Conservation (phyloP, 2,888 invertebrate species). For the Eulithis prunata region DNA sequence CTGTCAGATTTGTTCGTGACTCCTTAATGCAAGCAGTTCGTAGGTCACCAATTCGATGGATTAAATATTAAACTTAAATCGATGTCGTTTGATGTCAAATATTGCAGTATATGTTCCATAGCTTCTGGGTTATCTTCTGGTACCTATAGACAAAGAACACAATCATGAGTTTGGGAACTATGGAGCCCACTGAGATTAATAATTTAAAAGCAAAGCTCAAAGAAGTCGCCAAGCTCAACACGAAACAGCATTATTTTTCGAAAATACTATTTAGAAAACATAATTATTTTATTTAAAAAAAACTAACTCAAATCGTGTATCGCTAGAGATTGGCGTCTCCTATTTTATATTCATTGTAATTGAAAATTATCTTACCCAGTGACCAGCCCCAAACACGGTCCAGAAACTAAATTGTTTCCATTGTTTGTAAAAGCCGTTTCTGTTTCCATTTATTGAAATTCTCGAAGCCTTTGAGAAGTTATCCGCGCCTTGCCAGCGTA, state of each 20-base stretch:
- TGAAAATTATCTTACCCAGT: conserved; percentile 63
- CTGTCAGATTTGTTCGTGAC: too few species aligned
- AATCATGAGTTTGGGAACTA: background rate
- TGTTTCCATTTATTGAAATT: conserved; percentile 55
- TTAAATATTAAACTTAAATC: conserved; percentile 9
- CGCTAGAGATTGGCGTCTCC: too few species aligned
- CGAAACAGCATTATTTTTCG: too few species aligned
- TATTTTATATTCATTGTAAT: too few species aligned
- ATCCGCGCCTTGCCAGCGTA: conserved; percentile 67
- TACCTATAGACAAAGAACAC: conserved; percentile 50
- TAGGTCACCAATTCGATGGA: conserved; percentile 6
- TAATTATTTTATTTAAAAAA: too few species aligned
- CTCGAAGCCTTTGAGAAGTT: conserved; percentile 61
- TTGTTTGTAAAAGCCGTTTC: conserved; percentile 71
- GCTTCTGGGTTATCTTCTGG: conserved; percentile 77
- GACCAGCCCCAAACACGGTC: conserved; percentile 74
- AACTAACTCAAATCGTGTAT: too few species aligned
- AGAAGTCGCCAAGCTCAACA: too few species aligned
- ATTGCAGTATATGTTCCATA: conserved; percentile 72
- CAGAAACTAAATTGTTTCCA: conserved; percentile 67
- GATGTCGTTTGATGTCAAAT: conserved; percentile 52
- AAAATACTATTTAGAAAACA: too few species aligned
- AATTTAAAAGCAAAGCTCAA: too few species aligned
- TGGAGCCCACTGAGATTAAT: too few species aligned
- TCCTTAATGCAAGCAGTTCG: too few species aligned